Percentiles rank a stretch among this genome's conserved stretches.
Conservation (phyloP, 2,797 vertebrate species). For the Labeo calbasu region DNA sequence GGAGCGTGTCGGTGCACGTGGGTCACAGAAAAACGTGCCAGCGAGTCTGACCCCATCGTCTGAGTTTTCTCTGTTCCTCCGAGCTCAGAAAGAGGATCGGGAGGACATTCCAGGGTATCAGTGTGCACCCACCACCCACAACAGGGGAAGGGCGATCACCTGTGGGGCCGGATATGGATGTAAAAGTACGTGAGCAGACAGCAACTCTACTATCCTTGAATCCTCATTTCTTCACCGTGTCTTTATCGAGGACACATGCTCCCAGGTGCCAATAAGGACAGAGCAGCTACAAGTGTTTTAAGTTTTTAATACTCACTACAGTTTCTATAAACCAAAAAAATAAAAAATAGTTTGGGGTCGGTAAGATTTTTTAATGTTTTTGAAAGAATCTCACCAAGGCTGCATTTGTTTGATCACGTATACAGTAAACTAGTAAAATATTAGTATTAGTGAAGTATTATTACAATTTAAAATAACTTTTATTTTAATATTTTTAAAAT, state of each 20-base stretch:
- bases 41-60: conserved; percentile 43
- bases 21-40: conserved; percentile 43
- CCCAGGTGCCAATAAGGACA: conserved; percentile 11
- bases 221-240: background rate
- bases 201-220: conserved; percentile 1
- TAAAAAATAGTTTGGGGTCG: background rate
- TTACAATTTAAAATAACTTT: background rate
- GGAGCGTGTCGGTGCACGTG: conserved; percentile 48
- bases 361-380: background rate
- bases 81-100: conserved; percentile 20
- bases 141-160: conserved; percentile 39
- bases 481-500: background rate
- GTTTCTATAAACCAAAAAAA: background rate
- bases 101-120: conserved; percentile 20
- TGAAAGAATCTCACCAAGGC: background rate
- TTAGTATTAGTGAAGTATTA: background rate
- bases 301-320: background rate
- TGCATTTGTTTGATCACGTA: background rate
- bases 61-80: conserved; percentile 26
- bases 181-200: conserved; percentile 36
- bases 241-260: background rate
- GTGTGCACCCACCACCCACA: conserved; percentile 28
- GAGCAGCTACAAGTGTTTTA: background rate
- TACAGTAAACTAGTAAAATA: background rate
- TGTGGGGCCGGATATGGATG: conserved; percentile 38